phyloP scores from a whole-genome alignment of 2,797 vertebrate genomes.

The Eleutherodactylus coqui region DNA sequence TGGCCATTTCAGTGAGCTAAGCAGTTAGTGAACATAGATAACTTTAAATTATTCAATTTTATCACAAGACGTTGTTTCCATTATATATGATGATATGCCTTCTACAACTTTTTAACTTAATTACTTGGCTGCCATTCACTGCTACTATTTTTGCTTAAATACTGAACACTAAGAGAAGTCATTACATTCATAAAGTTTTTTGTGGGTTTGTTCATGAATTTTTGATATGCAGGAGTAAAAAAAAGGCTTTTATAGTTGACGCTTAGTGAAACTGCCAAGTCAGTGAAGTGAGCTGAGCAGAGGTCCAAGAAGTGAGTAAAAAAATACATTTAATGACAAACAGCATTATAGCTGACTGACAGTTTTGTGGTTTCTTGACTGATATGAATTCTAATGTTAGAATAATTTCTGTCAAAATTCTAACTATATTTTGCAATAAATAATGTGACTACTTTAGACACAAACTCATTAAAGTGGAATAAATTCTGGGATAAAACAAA shows the following conservation, averaged over 20 bases:
- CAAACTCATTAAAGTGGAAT: conserved; percentile 9
- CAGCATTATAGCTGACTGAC: conserved; percentile 9
- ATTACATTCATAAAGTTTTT: conserved; percentile 13
- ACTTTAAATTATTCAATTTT: background rate
- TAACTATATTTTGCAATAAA: conserved; percentile 5
- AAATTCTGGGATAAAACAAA: background rate
- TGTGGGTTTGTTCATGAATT: background rate
- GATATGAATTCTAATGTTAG: conserved; percentile 22
- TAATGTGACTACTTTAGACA: background rate
- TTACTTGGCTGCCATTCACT: background rate
- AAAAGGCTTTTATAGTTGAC: conserved; percentile 22
- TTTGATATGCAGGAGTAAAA: conserved; percentile 8
- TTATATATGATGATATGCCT: background rate
- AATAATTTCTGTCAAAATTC: conserved; percentile 11
- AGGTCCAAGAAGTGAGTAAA: background rate
- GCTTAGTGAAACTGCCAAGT: conserved; percentile 19
- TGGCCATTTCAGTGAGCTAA: too few species aligned
- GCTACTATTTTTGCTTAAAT: background rate
- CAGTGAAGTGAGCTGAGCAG: conserved; percentile 5
- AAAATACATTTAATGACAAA: conserved; percentile 19
- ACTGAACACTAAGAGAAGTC: background rate
- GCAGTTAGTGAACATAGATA: too few species aligned
- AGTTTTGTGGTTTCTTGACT: conserved; percentile 13
- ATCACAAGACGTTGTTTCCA: background rate
- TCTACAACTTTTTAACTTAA: background rate